phyloP scores from a whole-genome alignment of 1,140 invertebrate species.

The Bombus huntii region DNA sequence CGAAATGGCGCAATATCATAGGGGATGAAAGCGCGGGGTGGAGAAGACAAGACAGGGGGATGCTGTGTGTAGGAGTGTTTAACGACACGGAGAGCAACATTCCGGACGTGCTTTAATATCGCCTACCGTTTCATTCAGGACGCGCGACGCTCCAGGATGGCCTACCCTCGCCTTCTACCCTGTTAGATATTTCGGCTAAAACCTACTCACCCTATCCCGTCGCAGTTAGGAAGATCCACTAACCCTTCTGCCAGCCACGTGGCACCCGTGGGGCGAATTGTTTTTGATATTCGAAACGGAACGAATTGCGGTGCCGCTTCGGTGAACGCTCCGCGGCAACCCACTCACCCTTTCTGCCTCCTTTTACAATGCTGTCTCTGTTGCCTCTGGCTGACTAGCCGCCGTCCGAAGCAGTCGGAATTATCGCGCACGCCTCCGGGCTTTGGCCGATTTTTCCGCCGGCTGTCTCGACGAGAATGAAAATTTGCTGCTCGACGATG shows the following conservation, averaged over 20 bases:
- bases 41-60: neutral
- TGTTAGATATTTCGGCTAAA: constrained; percentile 40
- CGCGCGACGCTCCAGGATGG: neutral
- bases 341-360: constrained; percentile 13
- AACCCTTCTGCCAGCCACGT: constrained; percentile 66
- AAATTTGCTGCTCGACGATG: neutral
- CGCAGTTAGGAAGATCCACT: constrained; percentile 31
- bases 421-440: neutral
- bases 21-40: constrained; percentile 11
- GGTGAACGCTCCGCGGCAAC: constrained; percentile 31
- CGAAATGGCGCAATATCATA: constrained; percentile 44
- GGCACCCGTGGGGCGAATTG: constrained; percentile 68
- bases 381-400: neutral
- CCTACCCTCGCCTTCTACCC: neutral
- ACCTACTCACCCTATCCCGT: constrained; percentile 37
- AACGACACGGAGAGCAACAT: constrained; percentile 66
- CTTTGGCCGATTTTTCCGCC: neutral
- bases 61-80: constrained; percentile 59
- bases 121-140: constrained; percentile 63
- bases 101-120: constrained; percentile 71
- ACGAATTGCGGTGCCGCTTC: constrained; percentile 67
- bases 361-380: neutral
- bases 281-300: constrained; percentile 77
- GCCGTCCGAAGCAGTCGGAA: neutral
- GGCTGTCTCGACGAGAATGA: no score